Evolutionary conservation across 2,113 vertebrate species (phyloP).

Genomic region (Ifrita kowaldi): DNA sequence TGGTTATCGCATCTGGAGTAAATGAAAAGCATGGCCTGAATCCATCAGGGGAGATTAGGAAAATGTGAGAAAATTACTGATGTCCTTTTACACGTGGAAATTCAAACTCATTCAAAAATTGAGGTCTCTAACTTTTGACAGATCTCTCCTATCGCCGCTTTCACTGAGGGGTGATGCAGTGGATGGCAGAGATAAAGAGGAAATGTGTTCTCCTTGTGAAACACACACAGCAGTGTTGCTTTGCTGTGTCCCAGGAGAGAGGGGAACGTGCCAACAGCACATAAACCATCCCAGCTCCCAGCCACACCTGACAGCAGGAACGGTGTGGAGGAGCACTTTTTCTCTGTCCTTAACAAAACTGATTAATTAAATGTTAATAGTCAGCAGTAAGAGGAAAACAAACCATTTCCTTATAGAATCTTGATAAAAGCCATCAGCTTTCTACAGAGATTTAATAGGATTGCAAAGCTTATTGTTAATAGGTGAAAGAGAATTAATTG

Average conservation of each 20-base stretch:
- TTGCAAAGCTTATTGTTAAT: neutral
- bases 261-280: neutral
- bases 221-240: neutral
- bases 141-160: neutral
- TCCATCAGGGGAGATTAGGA: slow-evolving; percentile 90
- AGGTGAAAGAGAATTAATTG: neutral
- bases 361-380: neutral
- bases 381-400: neutral
- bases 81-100: slow-evolving; percentile 85
- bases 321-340: neutral
- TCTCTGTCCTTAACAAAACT: neutral
- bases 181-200: neutral
- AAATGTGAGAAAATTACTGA: slow-evolving; percentile 89
- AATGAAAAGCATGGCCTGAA: slow-evolving; percentile 95
- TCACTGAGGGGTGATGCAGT: slow-evolving; percentile 13
- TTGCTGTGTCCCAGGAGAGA: neutral
- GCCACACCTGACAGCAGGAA: neutral
- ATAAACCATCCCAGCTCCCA: neutral
- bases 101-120: slow-evolving; percentile 69
- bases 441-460: neutral
- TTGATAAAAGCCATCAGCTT: neutral
- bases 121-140: slow-evolving; percentile 70
- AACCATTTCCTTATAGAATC: neutral
- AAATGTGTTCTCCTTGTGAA: neutral
- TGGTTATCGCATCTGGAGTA: slow-evolving; percentile 90